Conservation (phyloP, 2,113 vertebrate species). For the Myotis brandtii region DNA sequence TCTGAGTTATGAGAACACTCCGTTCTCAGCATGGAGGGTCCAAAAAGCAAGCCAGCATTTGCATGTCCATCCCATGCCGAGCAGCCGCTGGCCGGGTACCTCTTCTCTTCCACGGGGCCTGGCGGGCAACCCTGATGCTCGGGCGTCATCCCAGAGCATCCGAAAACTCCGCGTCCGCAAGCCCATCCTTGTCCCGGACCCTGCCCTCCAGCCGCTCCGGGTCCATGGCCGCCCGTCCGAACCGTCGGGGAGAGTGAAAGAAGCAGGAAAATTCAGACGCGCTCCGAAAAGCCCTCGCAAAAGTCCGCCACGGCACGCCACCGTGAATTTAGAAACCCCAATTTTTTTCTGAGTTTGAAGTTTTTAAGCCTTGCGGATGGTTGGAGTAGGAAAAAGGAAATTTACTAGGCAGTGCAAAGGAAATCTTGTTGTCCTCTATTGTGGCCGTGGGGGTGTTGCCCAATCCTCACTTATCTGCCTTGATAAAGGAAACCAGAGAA, state of each 20-base stretch:
- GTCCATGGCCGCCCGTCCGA: constrained; percentile 69
- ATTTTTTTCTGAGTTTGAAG: constrained; percentile 91
- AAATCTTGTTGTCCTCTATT: constrained; percentile 94
- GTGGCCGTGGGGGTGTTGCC: constrained; percentile 93
- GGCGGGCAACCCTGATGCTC: constrained; percentile 57
- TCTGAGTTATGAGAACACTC: constrained; percentile 41
- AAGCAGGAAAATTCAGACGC: constrained; percentile 79
- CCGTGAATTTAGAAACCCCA: constrained; percentile 88
- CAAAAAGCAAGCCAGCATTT: constrained; percentile 70
- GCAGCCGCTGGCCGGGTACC: constrained; percentile 41
- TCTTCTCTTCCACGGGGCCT: constrained; percentile 36
- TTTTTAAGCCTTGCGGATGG: constrained; percentile 92
- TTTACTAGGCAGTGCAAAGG: constrained; percentile 93
- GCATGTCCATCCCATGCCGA: constrained; percentile 17
- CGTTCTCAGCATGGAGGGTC: constrained; percentile 3
- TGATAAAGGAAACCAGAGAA: constrained; percentile 87
- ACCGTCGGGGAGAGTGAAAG: constrained; percentile 64
- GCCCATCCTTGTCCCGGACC: constrained; percentile 69
- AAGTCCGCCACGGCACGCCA: constrained; percentile 84
- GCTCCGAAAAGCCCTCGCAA: constrained; percentile 80
- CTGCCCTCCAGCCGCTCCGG: constrained; percentile 78
- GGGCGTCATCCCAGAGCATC: constrained; percentile 69
- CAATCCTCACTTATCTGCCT: constrained; percentile 90
- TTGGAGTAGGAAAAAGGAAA: constrained; percentile 95
- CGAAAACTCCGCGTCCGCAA: constrained; percentile 52